Evolutionary conservation across 2,888 invertebrate genomes (phyloP).

Genomic region (Abscondita cerata): DNA sequence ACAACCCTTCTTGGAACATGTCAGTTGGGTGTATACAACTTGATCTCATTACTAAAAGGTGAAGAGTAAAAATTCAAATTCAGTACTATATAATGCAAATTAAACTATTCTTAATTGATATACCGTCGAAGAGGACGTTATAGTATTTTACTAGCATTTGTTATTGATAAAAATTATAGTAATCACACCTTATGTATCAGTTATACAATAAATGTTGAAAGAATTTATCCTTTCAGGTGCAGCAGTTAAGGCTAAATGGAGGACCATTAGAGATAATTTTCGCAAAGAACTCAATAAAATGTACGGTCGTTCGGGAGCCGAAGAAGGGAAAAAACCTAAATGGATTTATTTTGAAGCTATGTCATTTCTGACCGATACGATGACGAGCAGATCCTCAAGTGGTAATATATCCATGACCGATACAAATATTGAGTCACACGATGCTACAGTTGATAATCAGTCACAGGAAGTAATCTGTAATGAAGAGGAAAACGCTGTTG

Average conservation of each 20-base stretch:
- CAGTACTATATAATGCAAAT: background rate
- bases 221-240: background rate
- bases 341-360: constrained; percentile 3
- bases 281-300: constrained; percentile 4
- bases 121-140: no score
- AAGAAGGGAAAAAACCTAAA: constrained; percentile 1
- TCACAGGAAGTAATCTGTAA: no score
- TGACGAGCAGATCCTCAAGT: background rate
- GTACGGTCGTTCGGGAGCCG: constrained; percentile 5
- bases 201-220: background rate
- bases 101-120: background rate
- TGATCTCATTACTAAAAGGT: no score
- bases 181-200: background rate
- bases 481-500: no score
- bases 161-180: background rate
- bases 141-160: no score
- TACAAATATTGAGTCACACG: no score
- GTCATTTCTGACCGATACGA: background rate
- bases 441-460: no score
- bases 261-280: constrained; percentile 6
- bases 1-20: no score
- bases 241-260: background rate
- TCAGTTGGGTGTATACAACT: no score
- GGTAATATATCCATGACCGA: no score
- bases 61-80: background rate